Percentiles rank a stretch among this genome's conserved stretches.
These are phyloP conservation scores for Drosophila pruinosa DNA, from an alignment of 1,140 invertebrate species.

Conservation along the genomic window DNA sequence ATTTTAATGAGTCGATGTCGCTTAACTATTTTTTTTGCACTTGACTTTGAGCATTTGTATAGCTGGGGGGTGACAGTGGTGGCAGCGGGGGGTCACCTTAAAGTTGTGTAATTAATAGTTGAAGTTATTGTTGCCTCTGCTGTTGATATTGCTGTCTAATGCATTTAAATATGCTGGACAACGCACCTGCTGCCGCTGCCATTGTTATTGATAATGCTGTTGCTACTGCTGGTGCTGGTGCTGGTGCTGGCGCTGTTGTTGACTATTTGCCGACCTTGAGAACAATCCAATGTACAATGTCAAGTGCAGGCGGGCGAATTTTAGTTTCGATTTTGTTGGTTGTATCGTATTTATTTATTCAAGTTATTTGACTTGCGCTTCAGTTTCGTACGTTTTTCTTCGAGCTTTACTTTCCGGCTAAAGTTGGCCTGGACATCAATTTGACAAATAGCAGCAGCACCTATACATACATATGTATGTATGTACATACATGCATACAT, in stretches of 20 bases:
- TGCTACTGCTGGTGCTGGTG: background rate
- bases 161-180: conserved; percentile 46
- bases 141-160: conserved; percentile 27
- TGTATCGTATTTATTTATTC: background rate
- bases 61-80: background rate
- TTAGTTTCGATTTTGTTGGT: conserved; percentile 1
- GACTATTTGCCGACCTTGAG: conserved; percentile 34
- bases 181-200: conserved; percentile 36
- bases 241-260: background rate
- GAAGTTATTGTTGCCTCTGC: background rate
- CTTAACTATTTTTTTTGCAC: conserved; percentile 45
- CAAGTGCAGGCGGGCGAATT: conserved; percentile 22
- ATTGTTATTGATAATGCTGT: background rate
- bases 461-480: no score
- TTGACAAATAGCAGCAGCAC: no score
- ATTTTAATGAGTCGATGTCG: conserved; percentile 61
- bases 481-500: no score
- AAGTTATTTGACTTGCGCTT: conserved; percentile 31
- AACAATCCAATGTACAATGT: conserved; percentile 33
- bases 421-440: background rate
- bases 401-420: background rate
- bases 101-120: conserved; percentile 58
- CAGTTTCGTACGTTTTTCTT: conserved; percentile 8
- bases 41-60: conserved; percentile 57
- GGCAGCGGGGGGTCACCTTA: conserved; percentile 10